phyloP scores from a whole-genome alignment of 2,797 vertebrate species.

The Paramormyrops hopkinsi region DNA sequence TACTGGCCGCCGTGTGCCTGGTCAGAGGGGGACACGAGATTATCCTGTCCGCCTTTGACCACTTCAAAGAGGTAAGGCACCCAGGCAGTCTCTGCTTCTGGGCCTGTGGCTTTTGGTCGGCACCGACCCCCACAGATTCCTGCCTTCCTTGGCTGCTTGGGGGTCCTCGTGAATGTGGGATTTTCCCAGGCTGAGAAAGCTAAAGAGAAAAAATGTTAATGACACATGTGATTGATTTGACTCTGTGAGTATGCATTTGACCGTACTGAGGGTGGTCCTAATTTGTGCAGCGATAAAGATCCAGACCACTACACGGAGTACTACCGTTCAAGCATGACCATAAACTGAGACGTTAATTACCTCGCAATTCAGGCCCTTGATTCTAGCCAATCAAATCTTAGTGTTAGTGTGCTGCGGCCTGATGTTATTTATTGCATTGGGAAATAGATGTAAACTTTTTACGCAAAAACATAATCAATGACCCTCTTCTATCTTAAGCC shows the following conservation, averaged over 20 bases:
- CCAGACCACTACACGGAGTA: slow-evolving; percentile 39
- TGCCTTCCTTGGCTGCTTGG: neutral
- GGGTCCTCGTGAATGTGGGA: neutral
- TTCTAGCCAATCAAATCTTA: neutral
- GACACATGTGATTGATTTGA: neutral
- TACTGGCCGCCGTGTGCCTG: slow-evolving; percentile 90
- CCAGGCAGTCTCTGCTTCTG: neutral
- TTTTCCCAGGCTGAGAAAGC: neutral
- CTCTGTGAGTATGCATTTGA: slow-evolving; percentile 28
- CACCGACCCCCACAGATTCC: neutral
- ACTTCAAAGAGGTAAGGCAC: slow-evolving; percentile 88
- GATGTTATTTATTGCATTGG: neutral
- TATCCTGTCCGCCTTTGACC: slow-evolving; percentile 93
- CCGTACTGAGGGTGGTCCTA: slow-evolving; percentile 49
- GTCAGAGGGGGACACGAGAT: slow-evolving; percentile 95
- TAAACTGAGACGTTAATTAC: slow-evolving; percentile 50
- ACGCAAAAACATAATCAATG: neutral
- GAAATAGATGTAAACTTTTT: neutral
- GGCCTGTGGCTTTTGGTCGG: neutral
- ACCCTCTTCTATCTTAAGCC: neutral
- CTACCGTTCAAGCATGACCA: slow-evolving; percentile 37
- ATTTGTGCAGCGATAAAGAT: slow-evolving; percentile 55
- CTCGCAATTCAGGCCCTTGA: slow-evolving; percentile 28
- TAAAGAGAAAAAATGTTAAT: neutral
- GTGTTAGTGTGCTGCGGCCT: neutral